These are phyloP conservation scores for Lepidurus packardi DNA, from an alignment of 1,140 invertebrate genomes.

Conservation along the genomic window DNA sequence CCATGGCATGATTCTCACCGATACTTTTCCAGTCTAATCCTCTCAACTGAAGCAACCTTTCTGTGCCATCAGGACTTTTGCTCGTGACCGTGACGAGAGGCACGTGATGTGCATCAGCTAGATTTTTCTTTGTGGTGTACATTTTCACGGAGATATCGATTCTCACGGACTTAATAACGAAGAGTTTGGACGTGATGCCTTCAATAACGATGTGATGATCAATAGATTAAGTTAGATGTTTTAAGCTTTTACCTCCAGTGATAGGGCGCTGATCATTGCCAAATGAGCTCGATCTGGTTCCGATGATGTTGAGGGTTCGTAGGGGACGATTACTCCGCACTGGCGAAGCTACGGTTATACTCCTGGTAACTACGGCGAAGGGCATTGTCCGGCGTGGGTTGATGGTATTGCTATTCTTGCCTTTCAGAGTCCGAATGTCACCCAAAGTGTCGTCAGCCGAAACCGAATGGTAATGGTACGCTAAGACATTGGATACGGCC, in stretches of 20 bases:
- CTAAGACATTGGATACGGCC: background rate
- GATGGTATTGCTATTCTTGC: background rate
- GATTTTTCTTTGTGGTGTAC: no score
- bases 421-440: background rate
- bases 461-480: background rate
- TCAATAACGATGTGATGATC: no score
- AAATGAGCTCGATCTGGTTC: background rate
- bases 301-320: background rate
- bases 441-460: background rate
- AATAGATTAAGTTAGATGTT: background rate
- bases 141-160: no score
- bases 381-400: conserved; percentile 4
- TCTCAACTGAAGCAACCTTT: no score
- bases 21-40: no score
- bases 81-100: no score
- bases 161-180: no score
- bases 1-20: no score
- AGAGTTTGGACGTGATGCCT: no score
- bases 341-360: background rate
- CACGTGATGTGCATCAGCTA: no score
- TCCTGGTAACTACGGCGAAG: background rate
- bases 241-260: background rate
- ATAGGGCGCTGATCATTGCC: conserved; percentile 1
- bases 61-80: no score
- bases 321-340: background rate